Base-by-base conservation (phyloP, 2,888 invertebrate genomes). In the Palloptera scutellata region DNA sequence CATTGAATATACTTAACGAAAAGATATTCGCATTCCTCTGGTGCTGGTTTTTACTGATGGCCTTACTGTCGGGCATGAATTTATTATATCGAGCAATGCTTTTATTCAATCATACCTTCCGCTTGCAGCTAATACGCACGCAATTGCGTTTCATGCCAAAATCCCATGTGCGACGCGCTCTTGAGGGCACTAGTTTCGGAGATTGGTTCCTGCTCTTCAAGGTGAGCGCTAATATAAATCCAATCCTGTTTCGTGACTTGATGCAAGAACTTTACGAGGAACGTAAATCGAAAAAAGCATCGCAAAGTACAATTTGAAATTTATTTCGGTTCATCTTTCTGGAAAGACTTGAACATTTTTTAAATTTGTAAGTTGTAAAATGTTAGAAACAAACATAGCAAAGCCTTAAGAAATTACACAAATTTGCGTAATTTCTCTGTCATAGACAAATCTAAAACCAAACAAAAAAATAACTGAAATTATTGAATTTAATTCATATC, bases 131-230 rank as follows among this genome's bases (percentile, higher is more conserved):
- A 42, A 66, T 82, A 48, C 77, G 78, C n/a, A 70, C 76, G 0
- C 75, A 77, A 17, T 72, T 80, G 0, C 78, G 81, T 15, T 73
- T 72, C 40, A 78, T 81, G 75, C 69, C 79, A 8, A 73, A 71
- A 13, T 55, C 68, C 1, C 72, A 78, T 10, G 69, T 83, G 1
- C 74, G 72, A 5, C 66, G 61, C 9, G 74, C 76, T 1, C 20
- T 81, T 8, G 62, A 72, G 10, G 72, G 73, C 3, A 77, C 74
- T 42, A 86, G 87, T 64, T 90, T 89, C 69, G 91, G 91, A 0
- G 93, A 94, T 81, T 94, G 93, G 91, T 94, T 93, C 81, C 80
- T 94, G 45, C 83, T 94, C 11, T 89, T 91, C 80, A 89, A 91
- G 78, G 86, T 94, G 58, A 90, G 92, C 67, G 91, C 91, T 78